Percentiles rank a stretch among this genome's conserved stretches.
Conservation (phyloP, 2,113 vertebrate species). For the Sinosuthora webbiana region DNA sequence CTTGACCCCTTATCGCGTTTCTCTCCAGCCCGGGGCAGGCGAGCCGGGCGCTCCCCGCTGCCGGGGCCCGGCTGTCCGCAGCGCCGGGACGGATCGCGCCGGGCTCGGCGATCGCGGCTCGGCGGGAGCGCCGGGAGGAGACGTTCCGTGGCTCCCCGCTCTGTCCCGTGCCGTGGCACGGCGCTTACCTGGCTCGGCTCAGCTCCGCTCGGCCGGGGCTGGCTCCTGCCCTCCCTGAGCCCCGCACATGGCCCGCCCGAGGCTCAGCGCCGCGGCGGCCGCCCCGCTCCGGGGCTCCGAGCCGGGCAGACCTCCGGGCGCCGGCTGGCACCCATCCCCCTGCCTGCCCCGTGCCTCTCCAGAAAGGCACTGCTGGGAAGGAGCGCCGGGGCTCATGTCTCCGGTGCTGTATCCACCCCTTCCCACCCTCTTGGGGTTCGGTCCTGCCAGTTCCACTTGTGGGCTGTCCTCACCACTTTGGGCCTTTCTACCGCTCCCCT, state of each 20-base stretch:
- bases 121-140: neutral
- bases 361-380: constrained; percentile 58
- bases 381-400: constrained; percentile 51
- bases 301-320: neutral
- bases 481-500: constrained; percentile 62
- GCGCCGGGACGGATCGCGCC: neutral
- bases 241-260: neutral
- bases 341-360: constrained; percentile 52
- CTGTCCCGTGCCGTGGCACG: neutral
- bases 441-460: constrained; percentile 62
- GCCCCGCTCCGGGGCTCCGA: neutral
- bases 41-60: rapidly evolving
- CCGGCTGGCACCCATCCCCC: constrained; percentile 51
- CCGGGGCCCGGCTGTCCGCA: neutral
- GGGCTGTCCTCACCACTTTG: constrained; percentile 67
- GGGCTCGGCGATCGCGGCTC: neutral
- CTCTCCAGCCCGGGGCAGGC: neutral
- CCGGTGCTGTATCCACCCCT: constrained; percentile 57
- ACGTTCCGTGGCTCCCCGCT: neutral
- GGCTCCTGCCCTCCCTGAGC: constrained; percentile 19
- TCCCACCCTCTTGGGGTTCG: constrained; percentile 66
- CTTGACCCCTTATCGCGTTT: neutral
- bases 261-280: neutral
- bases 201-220: neutral
- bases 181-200: constrained; percentile 47